Base-by-base conservation (phyloP, 1,140 invertebrate species). In the Ceratosolen fusciceps region DNA sequence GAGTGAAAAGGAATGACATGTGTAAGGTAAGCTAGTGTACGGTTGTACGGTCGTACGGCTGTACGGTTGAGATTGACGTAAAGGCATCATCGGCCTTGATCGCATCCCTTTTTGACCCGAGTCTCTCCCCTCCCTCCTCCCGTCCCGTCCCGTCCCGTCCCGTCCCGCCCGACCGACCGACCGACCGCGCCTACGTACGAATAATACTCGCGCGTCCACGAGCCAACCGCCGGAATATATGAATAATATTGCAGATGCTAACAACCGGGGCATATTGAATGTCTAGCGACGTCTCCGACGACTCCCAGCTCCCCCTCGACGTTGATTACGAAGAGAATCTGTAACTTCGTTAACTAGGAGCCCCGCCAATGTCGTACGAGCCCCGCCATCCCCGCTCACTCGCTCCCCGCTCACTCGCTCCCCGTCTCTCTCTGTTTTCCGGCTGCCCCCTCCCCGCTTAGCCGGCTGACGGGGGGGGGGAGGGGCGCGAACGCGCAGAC, bases 181-280 rank as follows among this genome's bases (percentile, higher is more conserved):
- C n/a, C 24, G 26, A 47, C 29, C 65, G 29, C 67, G 29, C 72
- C 52, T 74, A 65, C 54, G 80, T 77, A 29, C 75, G 56, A 83
- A 83, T 82, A 83, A 85, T 83, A 84, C 74, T 84, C 85, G 83
- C 83, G 83, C 83, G 84, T 84, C 84, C 81, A 85, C 83, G 82
- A 84, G 83, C 83, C 62, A 79, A 71, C 80, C 79, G 82, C 83
- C 86, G 86, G 89, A 88, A 89, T 89, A 89, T 86, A 89, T 90
- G 88, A 90, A 90, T 90, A 90, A 89, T 86, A 90, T 90, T 90
- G 86, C 83, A 79, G 83, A 88, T 86, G 87, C 87, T 89, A 89
- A 89, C 87, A 87, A 87, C 85, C 83, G 80, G 83, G 83, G 86
- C 85, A 87, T 87, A 90, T 89, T 88, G 88, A 88, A 90, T 88